Base-by-base conservation (phyloP, 2,113 vertebrate species). In the Archocentrus centrarchus region DNA sequence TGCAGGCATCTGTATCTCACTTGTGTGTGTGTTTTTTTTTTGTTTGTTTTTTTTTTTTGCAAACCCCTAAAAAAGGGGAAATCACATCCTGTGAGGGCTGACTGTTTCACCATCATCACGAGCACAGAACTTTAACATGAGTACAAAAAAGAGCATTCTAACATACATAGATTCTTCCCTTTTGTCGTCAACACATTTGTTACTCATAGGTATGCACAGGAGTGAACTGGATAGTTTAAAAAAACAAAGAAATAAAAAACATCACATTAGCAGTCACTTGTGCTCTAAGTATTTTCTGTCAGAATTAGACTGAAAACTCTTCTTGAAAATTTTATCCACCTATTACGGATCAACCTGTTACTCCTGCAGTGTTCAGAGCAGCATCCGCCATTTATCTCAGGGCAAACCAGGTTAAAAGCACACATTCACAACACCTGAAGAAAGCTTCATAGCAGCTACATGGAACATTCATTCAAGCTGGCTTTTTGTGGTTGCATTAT, bases 111-210 rank as follows among this genome's bases (percentile, higher is more conserved):
- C 86, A 91, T 85, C 89, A 59, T 89, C 59, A 93, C 92, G 90
- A 91, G 84, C 90, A 94, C 85, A 84, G 58, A 83, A 91, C 81
- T 86, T 20, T 20, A 85, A 89, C 83, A 88, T 87, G 86, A 88
- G 75, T 79, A 93, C 89, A 91, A 90, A 66, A 70, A 84, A 93
- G 89, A 91, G 87, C 92, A 93, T 90, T 92, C 85, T 88, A 86
- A 89, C 76, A 66, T 79, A 90, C 81, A 87, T 11, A 20, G 70
- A 66, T 82, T 91, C 82, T 47, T 79, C 66, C 85, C 76, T 55
- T 70, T 66, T 75, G 79, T 86, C 80, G 64, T 86, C 61, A 60
- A 80, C 27, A 88, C 77, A 82, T 39, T 11, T 91, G 83, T 86
- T 79, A 86, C 84, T 81, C 58, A 59, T 73, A 81, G n/a, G 68